Percentiles rank a stretch among this genome's conserved stretches.
Conservation (phyloP, 2,888 invertebrate species). For the Coelopa pilipes region DNA sequence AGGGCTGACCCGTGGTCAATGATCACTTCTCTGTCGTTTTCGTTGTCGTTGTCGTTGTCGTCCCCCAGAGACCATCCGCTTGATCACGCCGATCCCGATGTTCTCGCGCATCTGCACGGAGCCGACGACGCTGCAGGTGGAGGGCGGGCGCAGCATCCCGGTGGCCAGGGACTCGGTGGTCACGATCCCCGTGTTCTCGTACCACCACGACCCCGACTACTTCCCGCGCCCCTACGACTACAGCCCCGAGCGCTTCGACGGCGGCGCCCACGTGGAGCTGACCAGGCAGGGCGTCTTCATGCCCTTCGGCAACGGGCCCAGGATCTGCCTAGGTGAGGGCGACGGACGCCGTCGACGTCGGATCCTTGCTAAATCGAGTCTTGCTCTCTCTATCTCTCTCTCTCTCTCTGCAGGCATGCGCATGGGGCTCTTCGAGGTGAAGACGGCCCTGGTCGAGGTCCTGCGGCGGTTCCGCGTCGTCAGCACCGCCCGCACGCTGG, state of each 20-base stretch:
- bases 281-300: constrained; percentile 55
- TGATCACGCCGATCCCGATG: constrained; percentile 51
- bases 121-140: constrained; percentile 46
- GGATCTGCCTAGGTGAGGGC: constrained; percentile 61
- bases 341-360: not conserved
- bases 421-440: constrained; percentile 52
- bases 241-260: constrained; percentile 69
- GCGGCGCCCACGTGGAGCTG: constrained; percentile 56
- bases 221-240: constrained; percentile 69
- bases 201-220: constrained; percentile 67
- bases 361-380: no score
- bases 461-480: constrained; percentile 40
- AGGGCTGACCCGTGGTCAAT: not conserved
- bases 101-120: constrained; percentile 54
- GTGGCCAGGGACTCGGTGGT: constrained; percentile 56
- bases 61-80: constrained; percentile 55
- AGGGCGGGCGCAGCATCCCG: constrained; percentile 42
- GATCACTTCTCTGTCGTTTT: not conserved
- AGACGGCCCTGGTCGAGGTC: constrained; percentile 52
- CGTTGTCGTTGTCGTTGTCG: not conserved
- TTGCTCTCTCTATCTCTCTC: not conserved
- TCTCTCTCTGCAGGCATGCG: constrained; percentile 47
- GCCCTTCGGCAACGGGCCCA: constrained; percentile 66
- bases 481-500: constrained; percentile 30
- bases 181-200: constrained; percentile 57